Evolutionary conservation across 2,888 invertebrate species (phyloP).

Genomic region (Sthenelais limicola): DNA sequence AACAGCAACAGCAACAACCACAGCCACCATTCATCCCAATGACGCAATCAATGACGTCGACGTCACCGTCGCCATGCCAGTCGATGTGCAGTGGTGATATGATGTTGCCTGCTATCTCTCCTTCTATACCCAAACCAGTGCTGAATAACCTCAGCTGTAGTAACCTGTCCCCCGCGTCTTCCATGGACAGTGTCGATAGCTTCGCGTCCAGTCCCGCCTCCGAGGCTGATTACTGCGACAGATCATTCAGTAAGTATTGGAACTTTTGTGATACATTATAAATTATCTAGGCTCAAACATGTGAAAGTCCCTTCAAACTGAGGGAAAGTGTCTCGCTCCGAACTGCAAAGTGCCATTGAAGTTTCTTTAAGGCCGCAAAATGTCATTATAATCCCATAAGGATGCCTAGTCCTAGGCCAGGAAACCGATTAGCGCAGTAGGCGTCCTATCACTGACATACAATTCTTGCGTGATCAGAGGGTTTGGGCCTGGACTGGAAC

Average conservation of each 20-base stretch:
- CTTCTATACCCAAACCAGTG: conserved; percentile 37
- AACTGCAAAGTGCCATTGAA: too few species aligned
- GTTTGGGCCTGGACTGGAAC: too few species aligned
- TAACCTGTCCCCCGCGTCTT: conserved; percentile 23
- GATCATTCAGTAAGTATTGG: conserved; percentile 19
- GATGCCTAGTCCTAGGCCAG: too few species aligned
- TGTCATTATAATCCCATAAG: too few species aligned
- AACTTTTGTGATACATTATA: too few species aligned
- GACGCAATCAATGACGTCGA: conserved; percentile 13
- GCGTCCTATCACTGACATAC: too few species aligned
- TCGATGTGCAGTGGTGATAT: conserved; percentile 12
- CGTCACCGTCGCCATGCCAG: not conserved
- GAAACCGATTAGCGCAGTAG: too few species aligned
- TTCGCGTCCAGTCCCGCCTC: conserved; percentile 1
- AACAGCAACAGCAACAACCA: conserved; percentile 10
- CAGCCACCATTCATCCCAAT: conserved; percentile 18
- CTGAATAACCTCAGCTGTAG: conserved; percentile 2
- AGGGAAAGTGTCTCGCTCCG: too few species aligned
- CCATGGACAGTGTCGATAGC: conserved; percentile 33
- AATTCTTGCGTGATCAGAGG: too few species aligned
- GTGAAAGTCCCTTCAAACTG: too few species aligned
- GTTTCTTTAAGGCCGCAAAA: too few species aligned
- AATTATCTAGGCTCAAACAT: too few species aligned
- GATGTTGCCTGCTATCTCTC: not conserved
- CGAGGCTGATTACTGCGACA: conserved; percentile 2